phyloP scores from a whole-genome alignment of 2,888 invertebrate species.

The Acrobasis suavella region DNA sequence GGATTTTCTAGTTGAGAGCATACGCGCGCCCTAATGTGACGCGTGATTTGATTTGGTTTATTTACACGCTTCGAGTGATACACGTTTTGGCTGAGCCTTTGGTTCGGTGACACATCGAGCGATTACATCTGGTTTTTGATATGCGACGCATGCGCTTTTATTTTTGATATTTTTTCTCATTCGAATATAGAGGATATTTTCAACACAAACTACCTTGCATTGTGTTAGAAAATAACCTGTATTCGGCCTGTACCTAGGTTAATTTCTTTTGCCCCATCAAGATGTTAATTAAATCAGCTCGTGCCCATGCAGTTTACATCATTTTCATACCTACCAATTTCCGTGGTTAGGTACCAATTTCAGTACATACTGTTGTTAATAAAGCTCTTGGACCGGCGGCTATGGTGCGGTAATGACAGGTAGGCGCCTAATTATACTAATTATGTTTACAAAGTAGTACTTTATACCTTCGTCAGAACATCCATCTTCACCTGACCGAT shows the following conservation, averaged over 20 bases:
- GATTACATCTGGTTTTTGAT: constrained; percentile 16
- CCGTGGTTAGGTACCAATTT: no score
- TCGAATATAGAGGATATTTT: no score
- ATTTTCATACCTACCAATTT: no score
- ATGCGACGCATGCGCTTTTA: not conserved
- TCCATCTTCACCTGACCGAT: constrained; percentile 1
- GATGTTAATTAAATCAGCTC: no score
- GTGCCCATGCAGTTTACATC: no score
- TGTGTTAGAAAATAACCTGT: no score
- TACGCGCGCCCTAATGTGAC: not conserved
- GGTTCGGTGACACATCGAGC: not conserved
- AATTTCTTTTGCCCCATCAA: no score
- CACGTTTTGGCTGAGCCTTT: not conserved
- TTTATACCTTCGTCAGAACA: not conserved
- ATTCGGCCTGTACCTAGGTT: no score
- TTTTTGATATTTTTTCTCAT: not conserved
- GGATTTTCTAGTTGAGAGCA: constrained; percentile 32
- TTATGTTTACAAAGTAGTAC: not conserved
- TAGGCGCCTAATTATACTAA: constrained; percentile 1
- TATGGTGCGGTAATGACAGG: constrained; percentile 3
- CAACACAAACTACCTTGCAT: no score
- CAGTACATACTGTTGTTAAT: not conserved
- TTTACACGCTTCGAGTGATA: constrained; percentile 18
- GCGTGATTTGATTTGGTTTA: constrained; percentile 18
- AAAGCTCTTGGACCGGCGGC: not conserved